phyloP scores from a whole-genome alignment of 2,888 invertebrate genomes.

The Leptogaster cylindrica region DNA sequence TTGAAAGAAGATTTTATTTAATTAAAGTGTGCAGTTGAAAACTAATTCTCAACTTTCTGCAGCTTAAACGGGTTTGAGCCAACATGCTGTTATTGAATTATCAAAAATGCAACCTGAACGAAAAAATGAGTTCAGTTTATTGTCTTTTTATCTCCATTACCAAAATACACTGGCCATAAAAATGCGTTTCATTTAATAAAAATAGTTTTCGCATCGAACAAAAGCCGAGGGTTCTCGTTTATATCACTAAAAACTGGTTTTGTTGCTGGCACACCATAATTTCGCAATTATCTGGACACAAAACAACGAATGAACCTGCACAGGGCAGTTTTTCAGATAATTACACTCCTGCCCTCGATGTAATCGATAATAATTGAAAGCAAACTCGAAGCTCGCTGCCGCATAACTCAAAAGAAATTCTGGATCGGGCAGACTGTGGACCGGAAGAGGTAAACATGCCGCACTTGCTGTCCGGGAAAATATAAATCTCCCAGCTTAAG shows the following conservation, averaged over 20 bases:
- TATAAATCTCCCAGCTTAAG: background rate
- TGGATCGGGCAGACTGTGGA: too few species aligned
- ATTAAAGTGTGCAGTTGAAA: conserved; percentile 19
- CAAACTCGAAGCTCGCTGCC: conserved; percentile 4
- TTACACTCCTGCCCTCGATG: conserved; percentile 35
- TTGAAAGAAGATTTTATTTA: conserved; percentile 29
- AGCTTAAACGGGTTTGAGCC: too few species aligned
- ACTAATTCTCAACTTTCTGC: too few species aligned
- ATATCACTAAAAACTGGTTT: conserved; percentile 12
- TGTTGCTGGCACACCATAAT: conserved; percentile 21
- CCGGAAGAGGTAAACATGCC: background rate
- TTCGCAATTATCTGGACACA: conserved; percentile 32
- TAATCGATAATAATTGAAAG: conserved; percentile 37
- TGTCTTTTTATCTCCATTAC: too few species aligned
- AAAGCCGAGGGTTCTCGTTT: too few species aligned
- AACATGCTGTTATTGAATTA: too few species aligned
- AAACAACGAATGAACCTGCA: conserved; percentile 2
- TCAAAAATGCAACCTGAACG: too few species aligned
- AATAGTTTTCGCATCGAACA: too few species aligned
- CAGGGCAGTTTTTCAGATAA: conserved; percentile 20
- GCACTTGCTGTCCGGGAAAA: background rate
- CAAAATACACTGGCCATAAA: too few species aligned
- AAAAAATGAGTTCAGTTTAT: too few species aligned
- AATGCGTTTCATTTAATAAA: too few species aligned
- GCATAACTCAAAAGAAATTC: conserved; percentile 24